These are phyloP conservation scores for Sweltsa coloradensis DNA, from an alignment of 1,140 invertebrate genomes.

Conservation along the genomic window DNA sequence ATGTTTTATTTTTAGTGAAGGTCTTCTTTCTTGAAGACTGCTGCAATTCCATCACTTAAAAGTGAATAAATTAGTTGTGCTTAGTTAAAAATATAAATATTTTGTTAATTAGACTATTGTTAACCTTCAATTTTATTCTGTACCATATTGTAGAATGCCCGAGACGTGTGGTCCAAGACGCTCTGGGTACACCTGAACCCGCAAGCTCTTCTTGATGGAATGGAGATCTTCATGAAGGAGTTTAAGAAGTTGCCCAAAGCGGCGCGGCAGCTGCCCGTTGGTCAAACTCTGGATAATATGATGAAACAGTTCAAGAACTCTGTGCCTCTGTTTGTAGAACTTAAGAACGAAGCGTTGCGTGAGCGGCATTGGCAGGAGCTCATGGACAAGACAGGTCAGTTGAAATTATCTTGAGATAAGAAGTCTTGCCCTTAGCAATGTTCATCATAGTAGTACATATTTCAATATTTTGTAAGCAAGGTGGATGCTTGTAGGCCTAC, in stretches of 20 bases:
- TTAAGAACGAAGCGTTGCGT: slow-evolving; percentile 81
- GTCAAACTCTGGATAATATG: slow-evolving; percentile 52
- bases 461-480: too few relatives aligned
- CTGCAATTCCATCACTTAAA: too few relatives aligned
- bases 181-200: slow-evolving; percentile 80
- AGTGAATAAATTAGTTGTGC: too few relatives aligned
- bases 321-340: slow-evolving; percentile 75
- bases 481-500: too few relatives aligned
- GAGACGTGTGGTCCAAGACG: slow-evolving; percentile 71
- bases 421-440: too few relatives aligned
- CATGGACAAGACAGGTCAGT: slow-evolving; percentile 68
- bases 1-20: neutral
- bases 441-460: too few relatives aligned
- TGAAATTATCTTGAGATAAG: too few relatives aligned
- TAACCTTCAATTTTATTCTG: neutral
- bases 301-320: slow-evolving; percentile 83
- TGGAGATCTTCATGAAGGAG: slow-evolving; percentile 70
- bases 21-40: too few relatives aligned
- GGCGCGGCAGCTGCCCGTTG: slow-evolving; percentile 43
- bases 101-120: too few relatives aligned
- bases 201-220: slow-evolving; percentile 68
- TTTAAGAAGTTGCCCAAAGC: slow-evolving; percentile 49
- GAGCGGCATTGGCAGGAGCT: slow-evolving; percentile 79
- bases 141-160: slow-evolving; percentile 31
- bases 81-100: neutral